These are phyloP conservation scores for Drosophila quinaria DNA, from an alignment of 2,888 invertebrate species.

Conservation along the genomic window DNA sequence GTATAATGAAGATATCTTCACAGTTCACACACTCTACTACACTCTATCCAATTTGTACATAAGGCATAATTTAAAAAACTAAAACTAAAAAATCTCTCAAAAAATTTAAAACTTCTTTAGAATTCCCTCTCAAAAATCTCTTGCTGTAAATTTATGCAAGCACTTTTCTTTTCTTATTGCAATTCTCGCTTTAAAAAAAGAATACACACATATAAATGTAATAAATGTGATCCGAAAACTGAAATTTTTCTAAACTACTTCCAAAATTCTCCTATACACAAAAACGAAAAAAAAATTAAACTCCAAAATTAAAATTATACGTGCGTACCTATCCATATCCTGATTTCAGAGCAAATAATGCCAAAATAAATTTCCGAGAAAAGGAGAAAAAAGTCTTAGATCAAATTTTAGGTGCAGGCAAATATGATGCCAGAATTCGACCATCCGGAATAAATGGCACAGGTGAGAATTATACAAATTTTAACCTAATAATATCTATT, in stretches of 20 bases:
- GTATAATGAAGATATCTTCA: constrained; percentile 70
- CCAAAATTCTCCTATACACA: constrained; percentile 30
- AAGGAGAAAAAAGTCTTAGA: constrained; percentile 97
- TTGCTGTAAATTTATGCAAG: constrained; percentile 73
- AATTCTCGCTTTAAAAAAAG: constrained; percentile 38
- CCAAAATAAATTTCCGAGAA: constrained; percentile 95
- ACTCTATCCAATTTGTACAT: constrained; percentile 64
- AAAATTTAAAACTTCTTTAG: constrained; percentile 12
- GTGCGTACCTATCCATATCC: constrained; percentile 85
- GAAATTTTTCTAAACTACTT: constrained; percentile 64
- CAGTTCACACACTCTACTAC: constrained; percentile 32
- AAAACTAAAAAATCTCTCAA: neutral
- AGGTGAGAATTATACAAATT: constrained; percentile 88
- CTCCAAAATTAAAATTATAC: constrained; percentile 77
- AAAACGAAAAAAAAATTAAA: constrained; percentile 22
- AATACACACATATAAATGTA: constrained; percentile 7
- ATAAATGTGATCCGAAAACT: constrained; percentile 42
- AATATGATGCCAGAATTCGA: constrained; percentile 96
- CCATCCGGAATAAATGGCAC: constrained; percentile 97
- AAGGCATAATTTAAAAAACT: constrained; percentile 25
- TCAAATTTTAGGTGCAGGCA: constrained; percentile 95
- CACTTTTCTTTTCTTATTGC: constrained; percentile 52
- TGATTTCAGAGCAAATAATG: constrained; percentile 90
- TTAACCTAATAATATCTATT: neutral
- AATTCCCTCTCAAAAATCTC: constrained; percentile 21